phyloP scores from a whole-genome alignment of 1,140 invertebrate genomes.

The Drosophila sturtevanti region DNA sequence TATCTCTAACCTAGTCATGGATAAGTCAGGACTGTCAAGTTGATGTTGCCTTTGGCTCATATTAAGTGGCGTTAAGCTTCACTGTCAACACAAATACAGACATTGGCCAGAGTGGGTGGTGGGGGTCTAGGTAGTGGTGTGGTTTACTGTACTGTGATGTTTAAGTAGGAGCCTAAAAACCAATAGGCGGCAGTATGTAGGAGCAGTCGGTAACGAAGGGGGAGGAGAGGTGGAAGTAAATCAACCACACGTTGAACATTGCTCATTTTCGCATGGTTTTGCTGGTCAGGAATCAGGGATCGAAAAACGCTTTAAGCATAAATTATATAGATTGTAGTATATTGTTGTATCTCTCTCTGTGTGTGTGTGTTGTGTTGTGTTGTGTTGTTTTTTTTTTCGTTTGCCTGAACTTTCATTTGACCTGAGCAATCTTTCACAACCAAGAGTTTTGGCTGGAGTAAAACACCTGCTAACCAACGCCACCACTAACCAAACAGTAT shows the following conservation, averaged over 20 bases:
- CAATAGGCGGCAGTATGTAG: neutral
- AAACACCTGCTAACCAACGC: neutral
- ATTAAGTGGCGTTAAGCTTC: constrained; percentile 75
- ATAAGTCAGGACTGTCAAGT: constrained; percentile 61
- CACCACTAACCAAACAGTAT: neutral
- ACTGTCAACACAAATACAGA: constrained; percentile 56
- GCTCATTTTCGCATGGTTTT: constrained; percentile 3
- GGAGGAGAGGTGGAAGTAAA: neutral
- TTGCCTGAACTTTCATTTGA: neutral
- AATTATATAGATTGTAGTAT: constrained; percentile 45
- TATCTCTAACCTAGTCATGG: constrained; percentile 3
- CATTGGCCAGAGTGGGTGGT: neutral
- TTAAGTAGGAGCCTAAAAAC: neutral
- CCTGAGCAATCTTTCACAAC: neutral
- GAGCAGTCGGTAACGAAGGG: neutral
- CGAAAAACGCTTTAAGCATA: constrained; percentile 54
- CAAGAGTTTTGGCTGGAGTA: neutral
- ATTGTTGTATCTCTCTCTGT: neutral
- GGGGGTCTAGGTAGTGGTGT: neutral
- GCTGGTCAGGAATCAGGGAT: constrained; percentile 31
- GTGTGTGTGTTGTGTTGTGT: no score
- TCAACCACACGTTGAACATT: neutral
- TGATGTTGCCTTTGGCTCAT: constrained; percentile 69
- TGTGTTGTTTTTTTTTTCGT: no score
- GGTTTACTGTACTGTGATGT: no score